Evolutionary conservation across 1,140 invertebrate genomes (phyloP).

Genomic region (Lepidotrigona ventralis): DNA sequence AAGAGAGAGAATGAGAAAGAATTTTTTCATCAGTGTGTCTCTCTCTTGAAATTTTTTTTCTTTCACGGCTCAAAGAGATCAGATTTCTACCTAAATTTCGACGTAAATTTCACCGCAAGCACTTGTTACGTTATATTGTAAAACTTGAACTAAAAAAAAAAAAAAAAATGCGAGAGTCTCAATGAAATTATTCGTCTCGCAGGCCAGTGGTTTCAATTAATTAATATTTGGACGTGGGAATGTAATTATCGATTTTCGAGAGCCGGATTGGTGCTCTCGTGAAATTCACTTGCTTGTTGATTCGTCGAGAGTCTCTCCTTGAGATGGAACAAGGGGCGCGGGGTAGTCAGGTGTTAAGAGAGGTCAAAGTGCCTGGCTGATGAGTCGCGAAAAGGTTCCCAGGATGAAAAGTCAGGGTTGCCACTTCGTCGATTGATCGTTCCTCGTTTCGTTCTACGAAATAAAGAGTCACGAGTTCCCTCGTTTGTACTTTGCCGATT

Average conservation of each 20-base stretch:
- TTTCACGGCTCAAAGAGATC: background rate
- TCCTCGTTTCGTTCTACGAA: background rate
- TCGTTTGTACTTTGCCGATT: background rate
- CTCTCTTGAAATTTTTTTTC: background rate
- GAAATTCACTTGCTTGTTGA: conserved; percentile 50
- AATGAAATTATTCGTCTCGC: too few relatives aligned
- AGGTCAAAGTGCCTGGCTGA: conserved; percentile 47
- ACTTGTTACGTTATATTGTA: background rate
- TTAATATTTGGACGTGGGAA: background rate
- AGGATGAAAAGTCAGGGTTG: conserved; percentile 44
- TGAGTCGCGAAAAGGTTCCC: conserved; percentile 34
- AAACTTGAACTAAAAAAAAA: too few relatives aligned
- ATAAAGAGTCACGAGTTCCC: background rate
- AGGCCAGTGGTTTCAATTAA: too few relatives aligned
- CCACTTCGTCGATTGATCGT: conserved; percentile 25
- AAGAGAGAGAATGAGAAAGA: too few relatives aligned
- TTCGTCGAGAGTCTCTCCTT: conserved; percentile 48
- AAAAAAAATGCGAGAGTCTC: too few relatives aligned
- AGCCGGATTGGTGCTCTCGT: background rate
- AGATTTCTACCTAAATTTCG: too few relatives aligned
- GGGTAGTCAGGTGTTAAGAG: conserved; percentile 42
- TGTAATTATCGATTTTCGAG: conserved; percentile 34
- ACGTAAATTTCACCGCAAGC: too few relatives aligned
- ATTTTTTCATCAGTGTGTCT: too few relatives aligned
- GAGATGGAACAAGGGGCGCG: conserved; percentile 33